Evolutionary conservation across 2,113 vertebrate species (phyloP).

Genomic region (Chaetura pelagica): DNA sequence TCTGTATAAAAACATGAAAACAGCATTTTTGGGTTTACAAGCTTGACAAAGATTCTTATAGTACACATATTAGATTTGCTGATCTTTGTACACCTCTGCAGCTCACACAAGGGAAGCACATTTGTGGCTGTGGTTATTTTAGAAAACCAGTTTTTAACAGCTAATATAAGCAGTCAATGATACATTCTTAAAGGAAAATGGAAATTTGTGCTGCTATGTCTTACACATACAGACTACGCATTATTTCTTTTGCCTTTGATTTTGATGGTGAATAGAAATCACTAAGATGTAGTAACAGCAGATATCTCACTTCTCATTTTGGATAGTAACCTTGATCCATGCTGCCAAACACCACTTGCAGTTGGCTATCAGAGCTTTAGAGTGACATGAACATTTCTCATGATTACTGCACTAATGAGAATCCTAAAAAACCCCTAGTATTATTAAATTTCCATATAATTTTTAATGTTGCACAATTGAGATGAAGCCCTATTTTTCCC

Average conservation of each 20-base stretch:
- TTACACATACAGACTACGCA: neutral
- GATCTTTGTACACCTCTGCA: neutral
- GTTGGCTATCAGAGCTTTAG: neutral
- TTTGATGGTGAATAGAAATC: neutral
- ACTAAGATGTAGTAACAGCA: neutral
- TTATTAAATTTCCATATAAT: neutral
- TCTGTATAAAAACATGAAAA: conserved; percentile 72
- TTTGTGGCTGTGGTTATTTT: neutral
- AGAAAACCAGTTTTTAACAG: neutral
- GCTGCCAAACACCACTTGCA: neutral
- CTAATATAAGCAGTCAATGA: neutral
- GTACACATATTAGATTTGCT: neutral
- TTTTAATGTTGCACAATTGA: neutral
- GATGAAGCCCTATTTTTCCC: neutral
- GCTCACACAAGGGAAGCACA: neutral
- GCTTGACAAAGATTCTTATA: neutral
- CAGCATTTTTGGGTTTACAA: neutral
- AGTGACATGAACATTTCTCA: neutral
- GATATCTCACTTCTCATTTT: neutral
- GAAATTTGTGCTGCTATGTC: neutral
- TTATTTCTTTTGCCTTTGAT: neutral
- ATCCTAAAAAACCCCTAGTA: neutral
- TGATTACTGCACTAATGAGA: neutral
- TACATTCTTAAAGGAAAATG: neutral
- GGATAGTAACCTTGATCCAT: neutral